Evolutionary conservation across 2,113 vertebrate genomes (phyloP), one percentile per base, ranked within the genome.

Genomic region (Dasyurus viverrinus): DNA sequence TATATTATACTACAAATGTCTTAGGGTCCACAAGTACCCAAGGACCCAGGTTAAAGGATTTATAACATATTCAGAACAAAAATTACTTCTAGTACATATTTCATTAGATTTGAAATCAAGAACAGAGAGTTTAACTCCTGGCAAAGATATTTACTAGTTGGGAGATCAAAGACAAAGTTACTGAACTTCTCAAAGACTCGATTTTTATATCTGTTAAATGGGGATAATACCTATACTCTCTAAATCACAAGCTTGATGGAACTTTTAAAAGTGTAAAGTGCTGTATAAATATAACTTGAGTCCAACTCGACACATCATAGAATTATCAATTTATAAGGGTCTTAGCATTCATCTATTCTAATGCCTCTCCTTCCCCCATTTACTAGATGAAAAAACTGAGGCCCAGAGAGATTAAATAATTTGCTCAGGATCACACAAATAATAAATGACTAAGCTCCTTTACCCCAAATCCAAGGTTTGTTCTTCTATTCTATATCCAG

Each of bases 351-450:
- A n/a, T 42, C 16, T 76, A n/a, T 11, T 36, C 11, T 30, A 68
- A 68, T 68, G 14, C 11, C 12, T 68, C 30, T 30, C 30, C 14
- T 42, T 1, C 27, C 42, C 47, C 60, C 47, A 6, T 10, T 42
- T 93, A 91, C 91, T 46, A 91, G 93, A 92, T 90, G 50, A 91
- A 76, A 54, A 92, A 16, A 46, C 30, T 19, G 57, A 90, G 2
- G 68, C 12, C 84, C 22, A 55, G 52, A 91, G 7, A 94, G 27
- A 26, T 42, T 7, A n/a, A 24, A 3, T 23, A 53, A n/a, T 57
- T 52, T 48, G 55, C 68, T n/a, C 68, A 76, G 8, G 11, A 36
- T 42, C 68, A 76, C 68, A 42, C 14, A 76, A 76, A 76, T 19
- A n/a, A 3, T 22, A 2, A n/a, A 76, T 76, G 68, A 76, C 68